phyloP scores from a whole-genome alignment of 2,888 invertebrate species.

The Pollenia labialis region DNA sequence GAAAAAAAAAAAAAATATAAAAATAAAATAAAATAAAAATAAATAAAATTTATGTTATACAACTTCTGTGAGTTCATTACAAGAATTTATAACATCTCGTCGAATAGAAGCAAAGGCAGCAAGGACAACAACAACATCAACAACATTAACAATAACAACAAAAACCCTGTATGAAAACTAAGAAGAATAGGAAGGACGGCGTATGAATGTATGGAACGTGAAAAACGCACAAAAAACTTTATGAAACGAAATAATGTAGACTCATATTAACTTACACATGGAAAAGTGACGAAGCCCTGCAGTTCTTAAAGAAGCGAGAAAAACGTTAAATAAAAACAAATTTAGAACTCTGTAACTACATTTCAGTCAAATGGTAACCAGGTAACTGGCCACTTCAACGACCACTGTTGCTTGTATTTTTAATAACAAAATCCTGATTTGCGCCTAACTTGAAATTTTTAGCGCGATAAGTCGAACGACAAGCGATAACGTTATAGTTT shows the following conservation, averaged over 20 bases:
- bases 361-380: no score
- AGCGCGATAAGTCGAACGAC: no score
- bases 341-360: no score
- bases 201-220: slow-evolving; percentile 36
- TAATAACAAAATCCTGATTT: no score
- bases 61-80: slow-evolving; percentile 64
- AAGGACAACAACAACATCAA: slow-evolving; percentile 18
- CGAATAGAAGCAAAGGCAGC: slow-evolving; percentile 23
- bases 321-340: no score
- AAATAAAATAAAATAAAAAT: slow-evolving; percentile 56
- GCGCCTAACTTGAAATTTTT: no score
- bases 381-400: no score
- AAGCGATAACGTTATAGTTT: no score
- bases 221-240: slow-evolving; percentile 21
- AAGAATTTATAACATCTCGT: slow-evolving; percentile 62
- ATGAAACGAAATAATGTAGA: slow-evolving; percentile 38
- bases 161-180: not conserved
- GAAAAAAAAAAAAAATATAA: slow-evolving; percentile 23
- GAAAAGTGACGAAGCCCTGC: not conserved
- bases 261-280: slow-evolving; percentile 47
- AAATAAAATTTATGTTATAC: slow-evolving; percentile 72
- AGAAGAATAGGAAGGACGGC: not conserved
- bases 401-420: no score
- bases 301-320: no score
- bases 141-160: slow-evolving; percentile 23